Base-by-base conservation (phyloP, 2,113 vertebrate species). In the Corydoras sp. region DNA sequence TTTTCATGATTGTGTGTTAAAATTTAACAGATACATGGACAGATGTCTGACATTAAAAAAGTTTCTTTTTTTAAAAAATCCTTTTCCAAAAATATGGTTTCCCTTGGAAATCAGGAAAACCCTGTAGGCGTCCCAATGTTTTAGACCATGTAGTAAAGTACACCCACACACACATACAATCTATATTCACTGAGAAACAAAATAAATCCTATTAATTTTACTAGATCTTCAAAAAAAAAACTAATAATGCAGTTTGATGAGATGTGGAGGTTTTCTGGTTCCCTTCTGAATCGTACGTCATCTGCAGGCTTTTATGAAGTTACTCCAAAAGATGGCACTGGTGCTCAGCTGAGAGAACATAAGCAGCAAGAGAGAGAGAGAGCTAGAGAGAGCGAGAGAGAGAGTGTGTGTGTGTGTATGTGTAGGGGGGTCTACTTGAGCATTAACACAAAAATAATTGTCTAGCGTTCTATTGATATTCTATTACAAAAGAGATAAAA, bases 221-320 rank as follows among this genome's bases (percentile, higher is more conserved):
- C 35, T 5, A 43, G 35, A 43, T 43, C 7, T 43, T 43, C 1
- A 43, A 43, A 43, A 24, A 24, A 24, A 24, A 24, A 4, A 43
- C 1, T 2, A 43, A 43, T 43, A 43, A 2, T 43, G 7, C 49
- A 9, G 64, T 18, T 58, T 85, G 83, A 87, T 85, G 76, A 88
- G 76, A 75, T 80, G 65, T 73, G 68, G 62, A 62, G 71, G 65
- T 73, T 81, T 82, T 15, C 58, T 14, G n/a, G 54, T 61, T 65
- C 54, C 62, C 30, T 64, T 64, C 54, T 56, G 58, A 15, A 30
- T 59, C 24, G 62, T 75, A 65, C 65, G 72, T 8, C 35, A 43
- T 4, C 35, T 43, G n/a, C 31, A 12, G 8, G 9, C 64, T 56
- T 69, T 72, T 68, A 62, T 75, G 55, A 6, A 10, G 3, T 55